phyloP scores from a whole-genome alignment of 2,797 vertebrate species.

The Sebastes diploproa region DNA sequence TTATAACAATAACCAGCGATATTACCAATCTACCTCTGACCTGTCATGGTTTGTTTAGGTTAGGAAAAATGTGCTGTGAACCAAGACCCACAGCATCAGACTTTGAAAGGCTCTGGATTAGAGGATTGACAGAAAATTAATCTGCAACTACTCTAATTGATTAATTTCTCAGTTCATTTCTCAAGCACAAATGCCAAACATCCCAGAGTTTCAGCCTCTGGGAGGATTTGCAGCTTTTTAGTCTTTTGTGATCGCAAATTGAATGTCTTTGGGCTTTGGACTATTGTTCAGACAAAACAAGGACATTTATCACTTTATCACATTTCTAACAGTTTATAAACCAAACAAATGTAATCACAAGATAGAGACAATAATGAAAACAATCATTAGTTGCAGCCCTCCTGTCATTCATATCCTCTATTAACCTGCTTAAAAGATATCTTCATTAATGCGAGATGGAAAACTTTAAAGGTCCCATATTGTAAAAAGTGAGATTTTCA shows the following conservation, averaged over 20 bases:
- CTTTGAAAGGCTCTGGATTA: background rate
- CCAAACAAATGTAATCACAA: background rate
- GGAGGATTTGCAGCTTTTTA: background rate
- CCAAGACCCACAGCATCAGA: background rate
- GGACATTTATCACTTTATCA: background rate
- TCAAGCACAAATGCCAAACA: background rate
- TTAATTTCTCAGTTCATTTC: background rate
- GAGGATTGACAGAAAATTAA: background rate
- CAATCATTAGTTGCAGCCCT: background rate
- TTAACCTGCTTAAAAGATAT: too few relatives aligned
- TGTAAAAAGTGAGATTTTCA: too few relatives aligned
- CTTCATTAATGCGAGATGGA: too few relatives aligned
- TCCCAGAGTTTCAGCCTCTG: background rate
- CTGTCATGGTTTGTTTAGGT: background rate
- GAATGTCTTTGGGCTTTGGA: background rate
- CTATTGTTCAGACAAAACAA: too few relatives aligned
- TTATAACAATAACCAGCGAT: background rate
- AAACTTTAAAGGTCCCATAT: too few relatives aligned
- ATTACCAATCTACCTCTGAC: background rate
- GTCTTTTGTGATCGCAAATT: background rate
- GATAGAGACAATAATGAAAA: background rate
- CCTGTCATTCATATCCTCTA: too few relatives aligned
- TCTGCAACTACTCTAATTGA: background rate
- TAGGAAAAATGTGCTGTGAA: background rate
- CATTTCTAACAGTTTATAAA: background rate